These are phyloP conservation scores for Arothron firmamentum DNA, from an alignment of 2,113 vertebrate genomes.

Conservation along the genomic window DNA sequence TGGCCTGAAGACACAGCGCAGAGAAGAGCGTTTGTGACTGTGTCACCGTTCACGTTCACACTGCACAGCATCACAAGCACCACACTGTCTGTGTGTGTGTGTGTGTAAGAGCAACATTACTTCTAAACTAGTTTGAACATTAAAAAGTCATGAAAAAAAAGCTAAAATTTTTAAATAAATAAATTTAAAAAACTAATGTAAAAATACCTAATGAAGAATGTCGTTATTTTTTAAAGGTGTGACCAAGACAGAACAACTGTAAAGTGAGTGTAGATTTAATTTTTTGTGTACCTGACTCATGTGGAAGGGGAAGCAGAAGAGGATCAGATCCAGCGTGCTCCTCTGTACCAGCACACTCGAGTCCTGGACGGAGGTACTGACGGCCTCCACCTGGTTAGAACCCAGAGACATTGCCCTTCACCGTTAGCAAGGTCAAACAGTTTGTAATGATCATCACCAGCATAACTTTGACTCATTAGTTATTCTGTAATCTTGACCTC, in stretches of 20 bases:
- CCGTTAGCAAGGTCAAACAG: not conserved
- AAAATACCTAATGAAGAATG: too few relatives aligned
- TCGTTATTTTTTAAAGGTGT: too few relatives aligned
- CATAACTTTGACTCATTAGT: too few relatives aligned
- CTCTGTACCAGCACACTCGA: slow-evolving; percentile 97
- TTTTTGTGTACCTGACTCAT: slow-evolving; percentile 88
- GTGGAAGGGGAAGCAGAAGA: slow-evolving; percentile 99
- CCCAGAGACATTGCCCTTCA: not conserved
- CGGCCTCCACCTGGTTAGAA: slow-evolving; percentile 90
- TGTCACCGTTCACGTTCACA: not conserved
- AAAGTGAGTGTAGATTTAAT: not conserved
- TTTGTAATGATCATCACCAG: too few relatives aligned
- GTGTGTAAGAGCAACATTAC: not conserved
- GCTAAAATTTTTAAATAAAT: too few relatives aligned
- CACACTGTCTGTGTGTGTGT: not conserved
- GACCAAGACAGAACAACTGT: too few relatives aligned
- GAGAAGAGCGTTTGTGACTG: slow-evolving; percentile 11
- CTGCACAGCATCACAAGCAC: not conserved
- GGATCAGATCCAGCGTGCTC: slow-evolving; percentile 95
- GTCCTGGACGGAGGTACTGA: slow-evolving; percentile 96
- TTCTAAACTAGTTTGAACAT: too few relatives aligned
- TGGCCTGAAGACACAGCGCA: slow-evolving; percentile 78
- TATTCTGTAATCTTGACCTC: too few relatives aligned
- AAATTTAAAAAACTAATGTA: too few relatives aligned
- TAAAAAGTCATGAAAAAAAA: too few relatives aligned